Percentiles rank a stretch among this genome's conserved stretches.
Conservation (phyloP, 2,888 invertebrate genomes). For the Habroteleia sp. region DNA sequence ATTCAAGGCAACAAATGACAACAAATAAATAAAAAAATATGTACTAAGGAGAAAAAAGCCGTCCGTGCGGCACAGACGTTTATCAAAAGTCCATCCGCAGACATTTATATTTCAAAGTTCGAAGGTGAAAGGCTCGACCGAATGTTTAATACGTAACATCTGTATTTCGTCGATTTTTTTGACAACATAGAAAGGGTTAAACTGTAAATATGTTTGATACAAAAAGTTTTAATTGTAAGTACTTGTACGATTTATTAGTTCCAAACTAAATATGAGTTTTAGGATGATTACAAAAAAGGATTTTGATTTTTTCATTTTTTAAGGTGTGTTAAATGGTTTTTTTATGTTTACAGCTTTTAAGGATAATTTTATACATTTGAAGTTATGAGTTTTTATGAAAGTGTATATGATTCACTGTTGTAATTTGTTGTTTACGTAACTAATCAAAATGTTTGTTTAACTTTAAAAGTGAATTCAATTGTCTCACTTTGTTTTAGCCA, state of each 20-base stretch:
- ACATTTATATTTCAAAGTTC: slow-evolving; percentile 27
- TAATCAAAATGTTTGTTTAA: too few relatives aligned
- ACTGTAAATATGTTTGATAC: slow-evolving; percentile 46
- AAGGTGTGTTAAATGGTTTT: too few relatives aligned
- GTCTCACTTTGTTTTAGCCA: too few relatives aligned
- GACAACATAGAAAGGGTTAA: slow-evolving; percentile 6
- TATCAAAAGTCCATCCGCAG: slow-evolving; percentile 21
- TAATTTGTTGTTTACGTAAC: too few relatives aligned
- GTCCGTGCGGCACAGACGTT: slow-evolving; percentile 34
- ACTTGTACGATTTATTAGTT: slow-evolving; percentile 18
- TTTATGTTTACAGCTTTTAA: too few relatives aligned
- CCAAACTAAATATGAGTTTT: too few relatives aligned
- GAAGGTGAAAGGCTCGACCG: slow-evolving; percentile 15
- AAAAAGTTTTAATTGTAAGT: slow-evolving; percentile 42
- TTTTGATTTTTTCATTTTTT: neutral
- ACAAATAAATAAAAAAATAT: neutral
- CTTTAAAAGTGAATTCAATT: too few relatives aligned
- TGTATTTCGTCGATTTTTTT: slow-evolving; percentile 24
- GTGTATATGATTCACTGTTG: too few relatives aligned
- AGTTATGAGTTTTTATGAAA: too few relatives aligned
- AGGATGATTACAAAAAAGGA: too few relatives aligned
- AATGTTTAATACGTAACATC: slow-evolving; percentile 29
- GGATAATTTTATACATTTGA: too few relatives aligned
- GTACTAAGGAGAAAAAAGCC: slow-evolving; percentile 1
- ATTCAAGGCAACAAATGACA: neutral